Base-by-base conservation (phyloP, 2,888 invertebrate species). In the Elgonia sp. region DNA sequence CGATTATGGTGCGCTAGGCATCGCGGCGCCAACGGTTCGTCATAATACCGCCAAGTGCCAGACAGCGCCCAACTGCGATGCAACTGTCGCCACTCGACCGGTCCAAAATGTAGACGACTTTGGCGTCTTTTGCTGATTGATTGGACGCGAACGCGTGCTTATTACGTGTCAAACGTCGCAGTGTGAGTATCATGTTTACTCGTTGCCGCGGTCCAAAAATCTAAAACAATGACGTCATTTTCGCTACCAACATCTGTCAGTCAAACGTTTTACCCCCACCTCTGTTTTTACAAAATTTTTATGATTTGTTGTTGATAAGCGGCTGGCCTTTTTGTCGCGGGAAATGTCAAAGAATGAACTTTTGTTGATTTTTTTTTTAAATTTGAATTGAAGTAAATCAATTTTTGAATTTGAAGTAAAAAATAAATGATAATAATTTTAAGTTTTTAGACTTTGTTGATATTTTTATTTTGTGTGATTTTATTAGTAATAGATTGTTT, bases 81-180 rank as follows among this genome's bases (percentile, higher is more conserved):
- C 55, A 73, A 18, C 20, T n/a, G n/a, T n/a, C n/a, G n/a, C n/a
- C n/a, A n/a, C n/a, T n/a, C 21, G 14, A 75, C 75, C 62, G 75
- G 75, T 75, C 62, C 21, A 75, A 57, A 75, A 62, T 75, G 75
- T 75, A 75, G 62, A 75, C 75, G 50, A 53, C 39, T 18, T 75
- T 50, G 63, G 76, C 63, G 63, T 29, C 60, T 75, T n/a, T 62
- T 21, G 62, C 46, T 63, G 63, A 76, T 76, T 76, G 63, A 76
- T 76, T 63, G 12, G 75, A 62, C 46, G 29, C 62, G 62, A 60
- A 14, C 57, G 73, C 53, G 72, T 76, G 76, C 16, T 50, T 76
- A 63, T 76, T 76, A 37, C 76, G 76, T 76, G 18, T 42, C 50
- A 50, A 14, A 14, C 50, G 63, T 18, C 46, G 20, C 3, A 63